Evolutionary conservation across 2,888 invertebrate species (phyloP), one percentile per base, ranked within the genome.

Genomic region (Harpalus rubripes): DNA sequence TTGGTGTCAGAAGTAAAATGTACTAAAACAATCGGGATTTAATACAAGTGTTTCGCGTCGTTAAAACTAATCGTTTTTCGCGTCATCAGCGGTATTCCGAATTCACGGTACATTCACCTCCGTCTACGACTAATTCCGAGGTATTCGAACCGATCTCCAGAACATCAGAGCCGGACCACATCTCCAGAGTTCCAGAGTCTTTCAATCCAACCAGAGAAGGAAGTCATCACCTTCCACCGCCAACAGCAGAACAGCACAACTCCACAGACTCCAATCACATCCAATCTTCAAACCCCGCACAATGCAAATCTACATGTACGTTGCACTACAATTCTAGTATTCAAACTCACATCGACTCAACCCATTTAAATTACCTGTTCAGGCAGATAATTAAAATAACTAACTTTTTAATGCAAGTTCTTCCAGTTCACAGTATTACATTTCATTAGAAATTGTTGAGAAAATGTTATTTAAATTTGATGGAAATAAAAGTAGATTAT

Each of bases 401-500:
- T 1, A 58, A n/a, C 7, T 16, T 1, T 1, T 12, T 16, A 58
- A 58, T 16, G 58, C 15, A 58, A 58, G 1, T 15, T 6, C 58
- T n/a, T 58, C 16, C 15, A 58, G 58, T 58, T 58, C 58, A 58
- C 58, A 58, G n/a, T 6, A 58, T 6, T 58, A 58, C 58, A 58
- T 58, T 16, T 58, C 58, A 58, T 58, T 63, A 22, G 72, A 72
- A 72, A 16, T 72, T n/a, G 72, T 41, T 32, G 72, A 39, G 39
- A 72, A 44, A 39, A 15, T 32, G 16, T 39, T 39, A 16, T 18
- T 15, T 6, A 72, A 72, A 72, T 72, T 72, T n/a, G 72, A 12
- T 41, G 72, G 72, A 32, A 39, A 39, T 72, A 72, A 39, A 39
- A 41, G 41, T 15, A 72, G 22, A 32, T 16, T 72, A 39, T 39